These are phyloP conservation scores for Agrochola macilenta DNA, from an alignment of 2,888 invertebrate species.

Conservation along the genomic window DNA sequence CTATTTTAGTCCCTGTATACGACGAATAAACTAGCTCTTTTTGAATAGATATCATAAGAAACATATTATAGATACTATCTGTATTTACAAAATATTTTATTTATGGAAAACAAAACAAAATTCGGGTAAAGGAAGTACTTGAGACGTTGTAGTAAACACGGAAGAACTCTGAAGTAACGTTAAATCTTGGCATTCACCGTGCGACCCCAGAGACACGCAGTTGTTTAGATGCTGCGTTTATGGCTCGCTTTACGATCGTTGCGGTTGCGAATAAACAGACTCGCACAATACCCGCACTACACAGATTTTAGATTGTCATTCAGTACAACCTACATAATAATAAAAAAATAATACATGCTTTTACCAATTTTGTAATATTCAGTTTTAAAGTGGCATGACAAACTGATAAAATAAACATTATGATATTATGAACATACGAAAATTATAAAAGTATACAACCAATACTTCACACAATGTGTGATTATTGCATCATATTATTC, in stretches of 20 bases:
- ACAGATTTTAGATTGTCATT: background rate
- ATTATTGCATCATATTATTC: no score
- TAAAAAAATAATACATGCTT: no score
- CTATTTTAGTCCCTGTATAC: no score
- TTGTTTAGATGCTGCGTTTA: conserved; percentile 14
- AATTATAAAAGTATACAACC: background rate
- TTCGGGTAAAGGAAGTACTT: background rate
- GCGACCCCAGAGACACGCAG: background rate
- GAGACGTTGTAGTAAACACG: background rate
- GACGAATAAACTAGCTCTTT: no score
- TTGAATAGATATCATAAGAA: no score
- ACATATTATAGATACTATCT: background rate
- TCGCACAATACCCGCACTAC: background rate
- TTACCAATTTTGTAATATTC: background rate
- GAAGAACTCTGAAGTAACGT: background rate
- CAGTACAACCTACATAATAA: background rate
- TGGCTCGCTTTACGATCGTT: conserved; percentile 17
- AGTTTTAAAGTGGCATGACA: background rate
- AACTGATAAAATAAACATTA: background rate
- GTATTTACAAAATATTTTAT: background rate
- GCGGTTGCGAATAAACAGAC: background rate
- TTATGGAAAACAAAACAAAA: no score
- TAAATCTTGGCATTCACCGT: background rate
- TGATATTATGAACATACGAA: background rate
- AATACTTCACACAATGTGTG: background rate